phyloP scores from a whole-genome alignment of 2,797 vertebrate species.

The Sebastes trivittatus region DNA sequence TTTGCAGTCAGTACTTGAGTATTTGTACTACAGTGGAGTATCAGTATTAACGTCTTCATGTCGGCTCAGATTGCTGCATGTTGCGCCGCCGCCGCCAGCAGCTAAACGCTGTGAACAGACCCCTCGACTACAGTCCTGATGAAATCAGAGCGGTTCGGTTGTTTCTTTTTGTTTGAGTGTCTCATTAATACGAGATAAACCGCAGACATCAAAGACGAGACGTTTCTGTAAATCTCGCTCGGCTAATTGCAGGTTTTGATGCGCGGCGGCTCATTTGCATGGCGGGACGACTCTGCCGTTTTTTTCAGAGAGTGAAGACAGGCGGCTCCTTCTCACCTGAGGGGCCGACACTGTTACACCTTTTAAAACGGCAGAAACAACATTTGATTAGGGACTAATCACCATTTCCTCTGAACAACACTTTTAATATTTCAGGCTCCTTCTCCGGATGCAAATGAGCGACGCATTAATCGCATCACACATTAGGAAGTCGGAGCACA shows the following conservation, averaged over 20 bases:
- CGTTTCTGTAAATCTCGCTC: slow-evolving; percentile 71
- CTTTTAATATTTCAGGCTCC: slow-evolving; percentile 77
- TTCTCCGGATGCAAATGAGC: slow-evolving; percentile 78
- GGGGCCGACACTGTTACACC: slow-evolving; percentile 66
- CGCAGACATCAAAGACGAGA: slow-evolving; percentile 67
- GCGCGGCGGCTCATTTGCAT: slow-evolving; percentile 59
- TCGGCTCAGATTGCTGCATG: background rate
- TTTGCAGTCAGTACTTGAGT: background rate
- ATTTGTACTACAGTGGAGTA: background rate
- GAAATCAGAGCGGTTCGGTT: slow-evolving; percentile 68
- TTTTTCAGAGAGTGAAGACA: slow-evolving; percentile 40
- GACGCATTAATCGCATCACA: slow-evolving; percentile 62
- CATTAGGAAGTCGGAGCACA: slow-evolving; percentile 81
- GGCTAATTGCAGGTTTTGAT: slow-evolving; percentile 64
- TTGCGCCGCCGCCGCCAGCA: background rate
- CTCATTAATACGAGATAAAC: slow-evolving; percentile 75
- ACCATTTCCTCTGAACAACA: slow-evolving; percentile 74
- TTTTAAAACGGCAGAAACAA: slow-evolving; percentile 74
- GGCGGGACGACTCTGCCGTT: slow-evolving; percentile 2
- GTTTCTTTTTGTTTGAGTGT: slow-evolving; percentile 69
- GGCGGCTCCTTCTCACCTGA: slow-evolving; percentile 74
- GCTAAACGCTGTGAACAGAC: slow-evolving; percentile 15
- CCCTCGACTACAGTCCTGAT: slow-evolving; percentile 54
- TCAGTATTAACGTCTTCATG: background rate
- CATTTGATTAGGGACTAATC: slow-evolving; percentile 81